Percentiles rank a stretch among this genome's conserved stretches.
phyloP scores from a whole-genome alignment of 2,888 invertebrate species.

The Ormyrus labotus region DNA sequence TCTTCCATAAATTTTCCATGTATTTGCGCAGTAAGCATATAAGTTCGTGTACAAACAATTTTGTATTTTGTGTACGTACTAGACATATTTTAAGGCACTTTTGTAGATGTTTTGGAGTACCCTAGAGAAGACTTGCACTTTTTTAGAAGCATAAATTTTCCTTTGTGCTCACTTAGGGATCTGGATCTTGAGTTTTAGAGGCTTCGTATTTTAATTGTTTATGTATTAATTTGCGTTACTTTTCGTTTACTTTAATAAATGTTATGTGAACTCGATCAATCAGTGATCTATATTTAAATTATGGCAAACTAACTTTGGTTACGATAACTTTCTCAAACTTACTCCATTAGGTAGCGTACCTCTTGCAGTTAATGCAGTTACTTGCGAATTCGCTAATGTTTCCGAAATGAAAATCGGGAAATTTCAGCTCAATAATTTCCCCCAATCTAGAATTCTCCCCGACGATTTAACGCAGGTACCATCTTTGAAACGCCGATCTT shows the following conservation, averaged over 20 bases:
- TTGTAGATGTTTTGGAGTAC: neutral
- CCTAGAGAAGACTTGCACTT: neutral
- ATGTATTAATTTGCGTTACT: neutral
- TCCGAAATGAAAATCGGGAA: too few species aligned
- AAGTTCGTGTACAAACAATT: conserved; percentile 53
- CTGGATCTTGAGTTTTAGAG: neutral
- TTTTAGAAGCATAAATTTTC: neutral
- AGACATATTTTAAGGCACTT: neutral
- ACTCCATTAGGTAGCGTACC: too few species aligned
- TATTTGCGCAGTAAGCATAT: conserved; percentile 39
- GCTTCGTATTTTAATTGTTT: neutral
- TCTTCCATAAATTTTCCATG: conserved; percentile 26
- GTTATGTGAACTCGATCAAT: neutral
- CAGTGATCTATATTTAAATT: too few species aligned
- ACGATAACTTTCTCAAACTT: too few species aligned
- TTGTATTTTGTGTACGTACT: conserved; percentile 39
- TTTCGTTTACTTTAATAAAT: conserved; percentile 3
- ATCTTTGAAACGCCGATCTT: too few species aligned
- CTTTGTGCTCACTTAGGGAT: neutral
- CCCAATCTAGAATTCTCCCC: too few species aligned
- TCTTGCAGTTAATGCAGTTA: too few species aligned
- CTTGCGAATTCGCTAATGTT: too few species aligned
- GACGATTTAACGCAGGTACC: too few species aligned
- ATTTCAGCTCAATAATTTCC: too few species aligned
- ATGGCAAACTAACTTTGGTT: too few species aligned